Evolutionary conservation across 2,797 vertebrate species (phyloP).

Genomic region (Astyanax mexicanus): DNA sequence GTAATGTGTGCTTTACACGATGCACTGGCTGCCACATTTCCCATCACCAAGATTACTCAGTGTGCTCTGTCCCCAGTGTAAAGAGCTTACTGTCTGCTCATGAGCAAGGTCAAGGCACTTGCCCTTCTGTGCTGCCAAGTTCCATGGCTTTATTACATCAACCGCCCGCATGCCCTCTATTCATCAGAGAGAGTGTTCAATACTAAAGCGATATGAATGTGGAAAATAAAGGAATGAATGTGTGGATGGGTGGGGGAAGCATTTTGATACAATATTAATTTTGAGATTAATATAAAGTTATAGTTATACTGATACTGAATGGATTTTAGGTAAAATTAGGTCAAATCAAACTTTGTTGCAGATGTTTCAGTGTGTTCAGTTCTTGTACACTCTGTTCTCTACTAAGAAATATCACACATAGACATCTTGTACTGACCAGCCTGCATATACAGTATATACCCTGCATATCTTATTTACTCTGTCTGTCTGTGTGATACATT

Average conservation of each 20-base stretch:
- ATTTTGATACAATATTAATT: background rate
- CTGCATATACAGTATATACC: too few relatives aligned
- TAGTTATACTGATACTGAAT: too few relatives aligned
- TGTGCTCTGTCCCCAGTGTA: conserved; percentile 5
- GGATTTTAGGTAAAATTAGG: too few relatives aligned
- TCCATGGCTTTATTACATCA: conserved; percentile 12
- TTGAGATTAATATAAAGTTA: too few relatives aligned
- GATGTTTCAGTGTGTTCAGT: too few relatives aligned
- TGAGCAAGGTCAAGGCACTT: conserved; percentile 39
- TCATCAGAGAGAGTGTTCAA: background rate
- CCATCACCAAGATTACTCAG: conserved; percentile 6
- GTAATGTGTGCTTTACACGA: conserved; percentile 32
- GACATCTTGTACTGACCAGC: too few relatives aligned
- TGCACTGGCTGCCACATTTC: conserved; percentile 28
- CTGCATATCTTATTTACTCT: too few relatives aligned
- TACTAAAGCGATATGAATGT: background rate
- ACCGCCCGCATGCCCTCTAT: background rate
- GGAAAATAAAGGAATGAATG: conserved; percentile 59
- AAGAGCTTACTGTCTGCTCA: conserved; percentile 56
- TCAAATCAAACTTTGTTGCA: too few relatives aligned
- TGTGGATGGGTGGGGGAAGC: background rate
- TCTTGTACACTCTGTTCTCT: too few relatives aligned
- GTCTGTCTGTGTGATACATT: too few relatives aligned
- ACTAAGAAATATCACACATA: too few relatives aligned
- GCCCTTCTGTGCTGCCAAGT: conserved; percentile 14